phyloP scores from a whole-genome alignment of 92 coral and sea anemone species.

The Muricea muricata region DNA sequence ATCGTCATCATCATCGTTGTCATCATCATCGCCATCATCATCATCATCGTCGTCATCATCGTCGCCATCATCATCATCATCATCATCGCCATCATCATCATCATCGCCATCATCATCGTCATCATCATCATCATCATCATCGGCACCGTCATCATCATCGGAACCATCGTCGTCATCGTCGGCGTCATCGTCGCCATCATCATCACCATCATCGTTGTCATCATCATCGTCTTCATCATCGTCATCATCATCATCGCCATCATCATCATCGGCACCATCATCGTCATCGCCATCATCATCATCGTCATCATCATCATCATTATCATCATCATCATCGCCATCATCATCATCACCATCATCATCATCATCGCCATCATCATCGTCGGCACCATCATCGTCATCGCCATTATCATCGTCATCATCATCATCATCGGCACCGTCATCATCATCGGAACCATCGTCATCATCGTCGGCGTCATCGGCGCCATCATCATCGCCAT shows the following conservation, averaged over 20 bases:
- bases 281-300: constrained; percentile 12
- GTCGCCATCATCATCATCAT: neutral
- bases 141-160: neutral
- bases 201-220: constrained; percentile 12
- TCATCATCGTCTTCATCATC: neutral
- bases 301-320: neutral
- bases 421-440: neutral
- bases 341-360: neutral
- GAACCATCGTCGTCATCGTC: neutral
- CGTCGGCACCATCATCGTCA: constrained; percentile 2
- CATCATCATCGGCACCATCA: neutral
- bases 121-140: neutral
- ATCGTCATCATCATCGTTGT: neutral
- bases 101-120: neutral
- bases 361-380: neutral
- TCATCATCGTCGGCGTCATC: neutral
- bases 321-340: neutral
- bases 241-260: neutral
- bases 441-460: neutral
- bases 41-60: constrained; percentile 12
- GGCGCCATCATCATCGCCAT: neutral
- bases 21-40: constrained; percentile 12
- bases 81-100: neutral
- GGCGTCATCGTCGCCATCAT: neutral
- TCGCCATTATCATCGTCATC: neutral